Base-by-base conservation (phyloP, 2,888 invertebrate species). In the Pheosia gnoma region DNA sequence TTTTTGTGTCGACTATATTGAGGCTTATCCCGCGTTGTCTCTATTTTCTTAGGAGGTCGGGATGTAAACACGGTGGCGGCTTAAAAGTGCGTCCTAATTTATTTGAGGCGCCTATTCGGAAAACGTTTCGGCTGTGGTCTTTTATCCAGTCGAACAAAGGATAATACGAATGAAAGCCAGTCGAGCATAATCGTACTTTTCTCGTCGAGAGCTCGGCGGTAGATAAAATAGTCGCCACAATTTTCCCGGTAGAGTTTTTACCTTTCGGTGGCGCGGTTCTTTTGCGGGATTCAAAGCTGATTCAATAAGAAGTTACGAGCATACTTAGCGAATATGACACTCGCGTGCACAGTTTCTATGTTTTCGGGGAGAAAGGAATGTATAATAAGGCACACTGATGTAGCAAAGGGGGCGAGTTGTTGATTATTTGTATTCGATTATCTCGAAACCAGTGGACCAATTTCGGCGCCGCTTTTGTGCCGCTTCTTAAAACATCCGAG, bases 91-190 rank as follows among this genome's bases (percentile, higher is more conserved):
- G 84, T 80, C 80, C 85, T 87, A 89, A 90, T 89, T 89, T 88
- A 88, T 89, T 85, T 87, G 83, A 85, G 82, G 74, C 84, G 84
- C 84, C 82, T 86, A 86, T 88, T 86, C 76, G 81, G 81, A 83
- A 88, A 88, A 81, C 85, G 84, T 83, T 88, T 86, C 81, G 79
- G 78, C 85, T 83, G 81, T 84, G 85, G 84, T 86, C 85, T 84
- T 86, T 87, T 85, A 89, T 88, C 85, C 87, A 84, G 84, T 87
- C 81, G 87, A 88, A 86, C 88, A 88, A 88, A 89, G 88, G 88
- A 88, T 87, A 88, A 88, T 88, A 87, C 86, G 87, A 88, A 88
- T 88, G 85, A 87, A 88, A 86, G 85, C 84, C 87, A 88, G 88
- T 86, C 83, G 82, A 86, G 87, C 87, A 88, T 88, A 88, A 88